Evolutionary conservation across 2,113 vertebrate species (phyloP).

Genomic region (Cinclus cinclus): DNA sequence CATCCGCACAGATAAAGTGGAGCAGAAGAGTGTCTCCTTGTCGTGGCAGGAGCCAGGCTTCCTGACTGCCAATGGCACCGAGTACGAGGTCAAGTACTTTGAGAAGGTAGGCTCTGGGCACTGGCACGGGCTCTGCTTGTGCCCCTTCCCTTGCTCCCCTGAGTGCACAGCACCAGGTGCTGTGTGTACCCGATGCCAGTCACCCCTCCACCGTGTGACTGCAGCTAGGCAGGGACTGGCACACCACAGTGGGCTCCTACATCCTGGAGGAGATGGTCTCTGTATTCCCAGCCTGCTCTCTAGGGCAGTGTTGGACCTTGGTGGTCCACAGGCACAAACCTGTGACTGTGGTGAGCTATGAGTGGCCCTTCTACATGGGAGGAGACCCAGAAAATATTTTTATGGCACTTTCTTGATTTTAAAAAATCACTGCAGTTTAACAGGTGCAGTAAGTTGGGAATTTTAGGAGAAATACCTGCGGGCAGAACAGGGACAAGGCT

Average conservation of each 20-base stretch:
- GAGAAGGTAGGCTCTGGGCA: constrained; percentile 84
- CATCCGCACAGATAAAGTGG: constrained; percentile 85
- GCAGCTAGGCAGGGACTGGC: neutral
- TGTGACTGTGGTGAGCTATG: neutral
- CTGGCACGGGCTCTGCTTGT: fast-evolving
- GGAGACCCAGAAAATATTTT: neutral
- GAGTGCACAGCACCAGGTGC: neutral
- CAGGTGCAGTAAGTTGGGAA: neutral
- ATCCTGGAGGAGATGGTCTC: neutral
- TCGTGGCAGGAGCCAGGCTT: constrained; percentile 84
- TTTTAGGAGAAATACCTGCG: neutral
- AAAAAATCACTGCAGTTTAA: neutral
- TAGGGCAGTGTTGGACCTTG: neutral
- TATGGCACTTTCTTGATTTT: neutral
- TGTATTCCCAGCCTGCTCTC: neutral
- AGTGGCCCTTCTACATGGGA: neutral
- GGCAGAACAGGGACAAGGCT: neutral
- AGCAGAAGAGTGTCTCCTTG: constrained; percentile 88
- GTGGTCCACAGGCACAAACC: neutral
- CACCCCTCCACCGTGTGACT: neutral
- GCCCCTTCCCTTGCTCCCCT: neutral
- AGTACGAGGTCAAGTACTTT: constrained; percentile 94
- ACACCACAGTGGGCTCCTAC: neutral
- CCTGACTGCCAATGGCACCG: constrained; percentile 77
- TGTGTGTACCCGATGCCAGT: neutral